Percentiles rank a stretch among this genome's conserved stretches.
These are phyloP conservation scores for Tenthredo distinguenda DNA, from an alignment of 2,888 invertebrate species.

Conservation along the genomic window DNA sequence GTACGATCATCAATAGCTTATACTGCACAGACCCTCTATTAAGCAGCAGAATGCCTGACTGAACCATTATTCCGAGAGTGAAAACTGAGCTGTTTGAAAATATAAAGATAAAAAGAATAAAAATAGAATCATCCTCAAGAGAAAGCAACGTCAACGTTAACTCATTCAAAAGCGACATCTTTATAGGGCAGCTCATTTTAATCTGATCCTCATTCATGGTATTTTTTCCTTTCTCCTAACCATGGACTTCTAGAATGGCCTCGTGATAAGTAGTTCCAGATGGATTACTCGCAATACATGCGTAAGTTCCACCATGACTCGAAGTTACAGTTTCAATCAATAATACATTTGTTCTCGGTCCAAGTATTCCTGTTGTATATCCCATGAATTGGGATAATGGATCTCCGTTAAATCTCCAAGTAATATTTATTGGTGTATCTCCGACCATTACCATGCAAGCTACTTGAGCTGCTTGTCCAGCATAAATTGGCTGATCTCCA, in stretches of 20 bases:
- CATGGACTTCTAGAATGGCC: conserved; percentile 81
- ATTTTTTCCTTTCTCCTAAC: conserved; percentile 76
- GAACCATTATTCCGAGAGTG: conserved; percentile 28
- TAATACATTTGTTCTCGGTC: conserved; percentile 76
- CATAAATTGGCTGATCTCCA: conserved; percentile 87
- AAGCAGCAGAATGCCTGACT: conserved; percentile 44
- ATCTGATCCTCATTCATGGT: conserved; percentile 45
- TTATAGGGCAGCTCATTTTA: conserved; percentile 50
- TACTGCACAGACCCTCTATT: conserved; percentile 41
- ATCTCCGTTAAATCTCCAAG: conserved; percentile 80
- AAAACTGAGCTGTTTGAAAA: conserved; percentile 22
- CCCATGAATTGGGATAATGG: conserved; percentile 74
- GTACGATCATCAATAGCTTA: conserved; percentile 38
- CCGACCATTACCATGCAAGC: conserved; percentile 84
- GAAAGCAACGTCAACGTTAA: conserved; percentile 52
- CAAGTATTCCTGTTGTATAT: conserved; percentile 74
- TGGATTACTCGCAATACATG: conserved; percentile 81
- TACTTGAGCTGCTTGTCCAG: conserved; percentile 89
- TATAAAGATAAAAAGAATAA: conserved; percentile 9
- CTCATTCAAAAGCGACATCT: conserved; percentile 51
- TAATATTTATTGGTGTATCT: conserved; percentile 80
- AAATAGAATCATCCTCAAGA: conserved; percentile 47
- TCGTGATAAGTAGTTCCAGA: conserved; percentile 80
- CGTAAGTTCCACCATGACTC: conserved; percentile 81
- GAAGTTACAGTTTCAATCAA: conserved; percentile 78